Base-by-base conservation (phyloP, 2,113 vertebrate genomes). In the Notarius lentiginosus region DNA sequence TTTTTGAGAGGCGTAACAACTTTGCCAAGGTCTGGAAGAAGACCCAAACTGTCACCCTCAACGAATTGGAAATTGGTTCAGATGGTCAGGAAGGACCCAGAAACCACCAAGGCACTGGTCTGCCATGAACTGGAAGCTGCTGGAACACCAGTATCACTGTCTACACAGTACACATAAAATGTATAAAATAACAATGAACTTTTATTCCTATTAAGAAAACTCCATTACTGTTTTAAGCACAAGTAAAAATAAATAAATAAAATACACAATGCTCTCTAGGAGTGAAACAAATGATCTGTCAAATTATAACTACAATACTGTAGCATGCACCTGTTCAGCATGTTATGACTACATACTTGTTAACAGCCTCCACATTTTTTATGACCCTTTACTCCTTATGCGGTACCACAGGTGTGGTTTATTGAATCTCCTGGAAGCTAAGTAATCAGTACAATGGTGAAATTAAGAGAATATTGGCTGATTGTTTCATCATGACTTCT, bases 401-500 rank as follows among this genome's bases (percentile, higher is more conserved):
- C 15, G 4, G 77, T 15, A 30, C 53, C 51, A 7, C 53, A 79
- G 77, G 60, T 47, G 34, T 49, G 47, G 34, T 63, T 82, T n/a
- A 61, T 11, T 41, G 20, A 6, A 22, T 61, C 20, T 63, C 56
- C 34, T 24, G 10, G 9, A 63, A n/a, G 56, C 60, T 2, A 60
- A 41, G 9, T 61, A 22, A 34, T 61, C 55, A 34, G 79, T 12
- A 49, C 56, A 55, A 17, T 17, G 24, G 75, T 4, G 18, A 53
- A 77, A 27, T 2, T 24, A 81, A 61, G 27, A 24, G 79, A 47
- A 63, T 2, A 82, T 63, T 82, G 56, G 34, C 79, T 82, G 20
- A 82, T 82, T 82, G 79, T 82, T 82, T 82, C 79, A 82, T 82
- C 58, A 82, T 79, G 11, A 79, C 7, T 81, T 61, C 58, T 61